Conservation (phyloP, 1,140 invertebrate species). For the Eumaeus atala region DNA sequence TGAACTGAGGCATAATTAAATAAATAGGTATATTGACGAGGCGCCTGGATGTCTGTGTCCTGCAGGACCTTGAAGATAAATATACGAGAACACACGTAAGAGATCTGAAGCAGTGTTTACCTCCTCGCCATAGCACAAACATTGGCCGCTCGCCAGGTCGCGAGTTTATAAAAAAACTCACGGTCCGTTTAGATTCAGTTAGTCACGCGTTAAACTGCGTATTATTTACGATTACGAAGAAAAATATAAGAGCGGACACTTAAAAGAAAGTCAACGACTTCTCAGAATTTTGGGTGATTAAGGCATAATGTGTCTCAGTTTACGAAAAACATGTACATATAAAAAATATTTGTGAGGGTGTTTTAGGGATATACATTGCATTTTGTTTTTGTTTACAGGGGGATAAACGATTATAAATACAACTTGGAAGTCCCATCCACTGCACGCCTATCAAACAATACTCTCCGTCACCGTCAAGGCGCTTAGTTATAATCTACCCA, state of each 20-base stretch:
- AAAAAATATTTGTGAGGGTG: no score
- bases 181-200: constrained; percentile 10
- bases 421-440: no score
- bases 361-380: no score
- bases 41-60: constrained; percentile 3
- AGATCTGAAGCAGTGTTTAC: not conserved
- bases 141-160: constrained; percentile 1
- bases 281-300: not conserved
- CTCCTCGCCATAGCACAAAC: not conserved
- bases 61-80: not conserved
- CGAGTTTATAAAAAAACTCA: constrained; percentile 6
- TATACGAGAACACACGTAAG: not conserved
- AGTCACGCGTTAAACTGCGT: constrained; percentile 10
- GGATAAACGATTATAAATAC: no score
- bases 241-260: constrained; percentile 2
- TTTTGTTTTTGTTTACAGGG: no score
- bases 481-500: no score
- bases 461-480: no score
- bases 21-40: not conserved
- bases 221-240: constrained; percentile 19
- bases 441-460: no score
- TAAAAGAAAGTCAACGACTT: constrained; percentile 4
- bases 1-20: no score
- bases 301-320: not conserved
- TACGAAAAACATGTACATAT: no score